Percentiles rank a stretch among this genome's conserved stretches.
Evolutionary conservation across 2,113 vertebrate genomes (phyloP).

Genomic region (Gnathonemus echidnorhynchus): DNA sequence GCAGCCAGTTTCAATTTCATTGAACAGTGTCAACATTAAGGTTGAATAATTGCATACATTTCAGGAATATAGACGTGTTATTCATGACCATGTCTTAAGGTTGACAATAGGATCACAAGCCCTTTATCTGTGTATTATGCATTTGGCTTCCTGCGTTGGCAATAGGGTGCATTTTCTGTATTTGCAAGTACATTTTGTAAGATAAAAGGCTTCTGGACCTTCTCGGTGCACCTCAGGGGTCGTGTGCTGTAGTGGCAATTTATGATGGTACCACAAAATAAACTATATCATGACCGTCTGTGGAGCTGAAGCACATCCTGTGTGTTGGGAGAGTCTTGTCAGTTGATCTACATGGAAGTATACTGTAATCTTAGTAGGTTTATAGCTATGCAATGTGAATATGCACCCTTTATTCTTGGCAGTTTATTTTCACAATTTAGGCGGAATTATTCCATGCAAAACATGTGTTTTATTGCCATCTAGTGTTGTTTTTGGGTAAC

Average conservation of each 20-base stretch:
- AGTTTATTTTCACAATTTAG: background rate
- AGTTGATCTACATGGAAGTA: background rate
- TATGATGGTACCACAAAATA: background rate
- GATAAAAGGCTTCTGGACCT: background rate
- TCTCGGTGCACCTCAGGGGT: background rate
- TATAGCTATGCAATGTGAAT: background rate
- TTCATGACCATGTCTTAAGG: background rate
- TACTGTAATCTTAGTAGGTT: background rate
- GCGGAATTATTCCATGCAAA: background rate
- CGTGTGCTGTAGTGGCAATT: background rate
- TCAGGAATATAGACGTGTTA: background rate
- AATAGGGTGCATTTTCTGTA: background rate
- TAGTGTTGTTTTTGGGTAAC: background rate
- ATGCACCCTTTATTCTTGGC: background rate
- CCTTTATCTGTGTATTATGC: background rate
- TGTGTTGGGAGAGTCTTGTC: background rate
- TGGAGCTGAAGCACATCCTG: background rate
- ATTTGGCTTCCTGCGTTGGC: background rate
- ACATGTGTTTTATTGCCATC: background rate
- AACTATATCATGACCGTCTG: background rate
- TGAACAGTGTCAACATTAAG: background rate
- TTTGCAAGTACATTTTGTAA: background rate
- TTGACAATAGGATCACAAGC: background rate
- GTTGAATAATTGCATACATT: background rate
- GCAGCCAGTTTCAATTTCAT: background rate